phyloP scores from a whole-genome alignment of 2,113 vertebrate species.

The Labeo catla region DNA sequence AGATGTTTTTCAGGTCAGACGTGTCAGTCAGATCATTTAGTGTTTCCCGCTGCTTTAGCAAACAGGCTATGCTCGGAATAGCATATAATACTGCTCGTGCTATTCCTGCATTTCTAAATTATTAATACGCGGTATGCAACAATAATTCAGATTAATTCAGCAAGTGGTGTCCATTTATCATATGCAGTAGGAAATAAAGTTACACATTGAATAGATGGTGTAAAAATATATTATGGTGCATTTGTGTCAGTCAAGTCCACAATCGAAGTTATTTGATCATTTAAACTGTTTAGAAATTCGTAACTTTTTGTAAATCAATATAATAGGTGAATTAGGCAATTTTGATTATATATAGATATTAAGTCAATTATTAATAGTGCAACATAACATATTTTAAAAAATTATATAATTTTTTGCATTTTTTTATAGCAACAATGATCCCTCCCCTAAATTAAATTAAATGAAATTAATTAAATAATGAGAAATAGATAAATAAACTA shows the following conservation, averaged over 20 bases:
- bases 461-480: too few species aligned
- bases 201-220: neutral
- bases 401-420: too few species aligned
- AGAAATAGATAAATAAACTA: too few species aligned
- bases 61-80: neutral
- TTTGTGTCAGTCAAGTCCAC: neutral
- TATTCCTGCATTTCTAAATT: neutral
- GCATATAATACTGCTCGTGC: neutral
- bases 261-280: too few species aligned
- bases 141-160: neutral
- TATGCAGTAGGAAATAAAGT: neutral
- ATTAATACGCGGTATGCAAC: neutral
- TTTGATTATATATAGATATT: too few species aligned
- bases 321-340: too few species aligned
- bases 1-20: neutral
- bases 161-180: neutral
- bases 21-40: neutral
- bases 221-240: neutral
- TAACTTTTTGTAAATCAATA: too few species aligned
- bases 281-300: too few species aligned
- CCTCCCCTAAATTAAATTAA: too few species aligned
- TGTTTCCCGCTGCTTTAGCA: neutral
- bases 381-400: too few species aligned
- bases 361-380: too few species aligned
- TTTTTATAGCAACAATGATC: too few species aligned